A percentile compares a stretch with the other conserved stretches of the same genome.
phyloP scores from a whole-genome alignment of 2,113 vertebrate species.

The Columba livia region DNA sequence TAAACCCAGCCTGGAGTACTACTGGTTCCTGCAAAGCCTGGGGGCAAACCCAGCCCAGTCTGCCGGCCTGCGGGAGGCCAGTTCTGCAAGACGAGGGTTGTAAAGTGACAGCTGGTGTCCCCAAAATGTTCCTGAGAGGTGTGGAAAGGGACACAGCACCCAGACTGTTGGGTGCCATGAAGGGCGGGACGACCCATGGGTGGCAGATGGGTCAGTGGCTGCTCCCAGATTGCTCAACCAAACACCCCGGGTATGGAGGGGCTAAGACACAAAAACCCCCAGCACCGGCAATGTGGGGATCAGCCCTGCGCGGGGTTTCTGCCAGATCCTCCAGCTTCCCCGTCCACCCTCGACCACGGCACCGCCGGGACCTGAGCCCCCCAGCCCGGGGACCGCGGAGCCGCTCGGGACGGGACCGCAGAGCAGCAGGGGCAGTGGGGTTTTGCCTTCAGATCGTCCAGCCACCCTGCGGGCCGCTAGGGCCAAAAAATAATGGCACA shows the following conservation, averaged over 20 bases:
- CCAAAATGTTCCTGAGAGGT: background rate
- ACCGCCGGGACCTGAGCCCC: background rate
- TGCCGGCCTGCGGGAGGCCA: fast-evolving
- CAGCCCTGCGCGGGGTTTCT: background rate
- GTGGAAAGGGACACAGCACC: background rate
- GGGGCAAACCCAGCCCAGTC: background rate
- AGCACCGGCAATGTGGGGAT: background rate
- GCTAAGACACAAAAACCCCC: background rate
- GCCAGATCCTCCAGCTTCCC: background rate
- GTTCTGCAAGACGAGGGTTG: background rate
- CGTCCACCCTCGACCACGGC: background rate
- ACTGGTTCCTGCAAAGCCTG: background rate
- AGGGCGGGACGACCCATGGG: background rate
- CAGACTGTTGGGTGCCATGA: fast-evolving
- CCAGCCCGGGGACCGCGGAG: background rate
- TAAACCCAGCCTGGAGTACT: background rate
- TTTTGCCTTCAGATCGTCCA: background rate
- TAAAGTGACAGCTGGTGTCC: background rate
- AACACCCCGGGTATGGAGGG: fast-evolving
- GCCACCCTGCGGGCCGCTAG: fast-evolving
- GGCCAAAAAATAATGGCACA: background rate
- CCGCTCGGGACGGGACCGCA: fast-evolving
- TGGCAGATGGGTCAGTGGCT: fast-evolving
- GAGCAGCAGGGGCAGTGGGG: fast-evolving
- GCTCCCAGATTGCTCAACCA: background rate